Base-by-base conservation (phyloP, 2,888 invertebrate genomes). In the Gnatocerus cornutus region DNA sequence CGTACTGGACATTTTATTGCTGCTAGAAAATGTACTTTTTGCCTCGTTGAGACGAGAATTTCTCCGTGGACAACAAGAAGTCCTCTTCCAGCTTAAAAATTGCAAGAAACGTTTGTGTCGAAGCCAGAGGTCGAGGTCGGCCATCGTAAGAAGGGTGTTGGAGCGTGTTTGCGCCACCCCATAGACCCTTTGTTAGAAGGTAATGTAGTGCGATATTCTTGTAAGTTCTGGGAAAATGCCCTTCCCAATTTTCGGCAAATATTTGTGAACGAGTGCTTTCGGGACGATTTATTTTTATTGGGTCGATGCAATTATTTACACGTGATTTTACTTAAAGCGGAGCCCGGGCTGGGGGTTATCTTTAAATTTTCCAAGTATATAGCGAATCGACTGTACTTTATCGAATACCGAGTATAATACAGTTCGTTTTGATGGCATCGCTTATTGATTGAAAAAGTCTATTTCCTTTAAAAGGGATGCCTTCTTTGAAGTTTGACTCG, bases 401-500 rank as follows among this genome's bases (percentile, higher is more conserved):
- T 70, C 55, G 70, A 70, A 70, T 67, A 45, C 48, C 48, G 37
- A 29, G 33, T 45, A 69, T 71, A 68, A 71, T 69, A 61, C 71
- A 68, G 72, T 73, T 68, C 74, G 73, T 71, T 74, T 71, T 71
- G 68, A 66, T 72, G 74, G 72, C 74, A 74, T 77, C 76, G 74
- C 73, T 78, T 76, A 80, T 79, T 79, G 80, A 79, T 80, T 79
- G 80, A 78, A 79, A 79, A 79, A 80, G 78, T 79, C 80, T 78
- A 80, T 80, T 80, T 80, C 79, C 78, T 73, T 73, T 78, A 77
- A 79, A 79, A 79, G 74, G 70, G 69, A 74, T 56, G 73, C 71
- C 72, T 73, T 74, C 78, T 80, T 80, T 79, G 79, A 80, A 77
- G 76, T 79, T 73, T 74, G 73, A 73, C 71, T 76, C 71, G 69